Evolutionary conservation across 2,797 vertebrate genomes (phyloP), one percentile per base, ranked within the genome.

Genomic region (Schizopygopsis pylzovi): DNA sequence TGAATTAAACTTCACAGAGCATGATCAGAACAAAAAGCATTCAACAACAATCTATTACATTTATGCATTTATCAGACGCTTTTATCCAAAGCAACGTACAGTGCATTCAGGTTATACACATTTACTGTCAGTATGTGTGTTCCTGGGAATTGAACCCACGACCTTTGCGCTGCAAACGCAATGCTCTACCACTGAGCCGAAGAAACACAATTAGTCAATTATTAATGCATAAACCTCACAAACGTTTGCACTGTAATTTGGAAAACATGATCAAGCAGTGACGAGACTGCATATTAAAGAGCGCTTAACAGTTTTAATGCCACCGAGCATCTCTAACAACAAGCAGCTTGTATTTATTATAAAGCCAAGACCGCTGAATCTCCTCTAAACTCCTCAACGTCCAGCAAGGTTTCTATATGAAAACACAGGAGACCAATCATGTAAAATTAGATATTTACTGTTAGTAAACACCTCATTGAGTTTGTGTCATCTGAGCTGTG

Each of bases 401-500:
- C 43, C n/a, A 43, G 33, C 52, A 59, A 72, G 56, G 56, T 41
- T 33, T 75, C 41, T 56, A 15, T 28, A 52, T 70, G 88, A 91
- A 88, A 88, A 90, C 77, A 93, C 92, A 92, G 82, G 84, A 91
- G 91, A 92, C 88, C 89, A 79, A 87, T 92, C 90, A 89, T 91
- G 90, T 92, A 91, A 93, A 93, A 92, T 92, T 85, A 92, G 91
- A 94, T 92, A 90, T 94, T 93, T 95, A 93, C 92, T 90, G 92
- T 92, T 92, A 89, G 92, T 92, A 91, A 92, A 92, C 90, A 92
- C 89, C 91, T 92, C 92, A 92, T 92, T 92, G 91, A 93, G 90
- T 91, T 92, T 91, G 87, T 85, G 93, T 92, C 91, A 87, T 83
- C 91, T 77, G 89, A 92, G 92, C 91, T 84, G 91, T 88, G 90